Conservation (phyloP, 2,797 vertebrate genomes). For the Enteromius thamalakanensis region DNA sequence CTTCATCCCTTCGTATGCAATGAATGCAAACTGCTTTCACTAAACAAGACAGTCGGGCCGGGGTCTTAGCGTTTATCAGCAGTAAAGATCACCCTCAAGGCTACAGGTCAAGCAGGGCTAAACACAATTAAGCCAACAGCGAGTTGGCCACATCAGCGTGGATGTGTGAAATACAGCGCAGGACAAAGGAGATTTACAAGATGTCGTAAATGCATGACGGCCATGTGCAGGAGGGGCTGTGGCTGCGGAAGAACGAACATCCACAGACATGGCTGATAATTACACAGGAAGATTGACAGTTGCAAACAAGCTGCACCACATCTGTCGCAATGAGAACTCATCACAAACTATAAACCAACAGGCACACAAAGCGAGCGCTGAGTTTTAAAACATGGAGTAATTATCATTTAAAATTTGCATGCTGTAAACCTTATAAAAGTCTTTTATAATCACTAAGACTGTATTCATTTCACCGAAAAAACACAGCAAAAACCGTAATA, state of each 20-base stretch:
- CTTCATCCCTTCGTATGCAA: constrained; percentile 38
- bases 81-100: constrained; percentile 14
- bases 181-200: constrained; percentile 36
- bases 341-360: background rate
- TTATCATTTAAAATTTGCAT: no score
- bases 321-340: constrained; percentile 2
- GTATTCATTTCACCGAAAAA: background rate
- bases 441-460: background rate
- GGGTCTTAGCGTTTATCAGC: constrained; percentile 15
- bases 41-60: constrained; percentile 9
- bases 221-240: background rate
- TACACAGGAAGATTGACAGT: constrained; percentile 5
- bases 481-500: background rate
- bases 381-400: background rate
- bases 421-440: background rate
- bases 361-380: background rate
- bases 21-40: constrained; percentile 11
- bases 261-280: background rate
- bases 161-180: constrained; percentile 18
- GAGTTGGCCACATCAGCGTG: constrained; percentile 24
- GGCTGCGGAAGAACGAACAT: background rate
- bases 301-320: constrained; percentile 12
- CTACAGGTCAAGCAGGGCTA: constrained; percentile 32
- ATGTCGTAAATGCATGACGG: constrained; percentile 38
- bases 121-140: constrained; percentile 44